A percentile compares a stretch with the other conserved stretches of the same genome.
phyloP scores from a whole-genome alignment of 2,797 vertebrate genomes.

The Myotis planiceps region DNA sequence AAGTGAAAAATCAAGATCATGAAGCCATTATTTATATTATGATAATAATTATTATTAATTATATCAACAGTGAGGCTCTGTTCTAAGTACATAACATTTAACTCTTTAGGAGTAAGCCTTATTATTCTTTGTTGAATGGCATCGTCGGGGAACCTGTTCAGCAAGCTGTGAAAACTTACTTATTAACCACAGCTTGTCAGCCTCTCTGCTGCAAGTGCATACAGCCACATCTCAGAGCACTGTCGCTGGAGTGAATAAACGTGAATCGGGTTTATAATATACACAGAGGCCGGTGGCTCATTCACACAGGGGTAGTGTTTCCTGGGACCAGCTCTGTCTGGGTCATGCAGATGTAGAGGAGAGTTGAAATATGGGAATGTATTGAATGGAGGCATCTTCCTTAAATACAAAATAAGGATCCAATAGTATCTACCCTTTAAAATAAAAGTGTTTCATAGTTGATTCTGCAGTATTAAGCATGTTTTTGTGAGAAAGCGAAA shows the following conservation, averaged over 20 bases:
- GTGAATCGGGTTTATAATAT: not conserved
- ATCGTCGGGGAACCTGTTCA: not conserved
- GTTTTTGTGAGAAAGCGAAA: slow-evolving; percentile 59
- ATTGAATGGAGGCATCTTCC: slow-evolving; percentile 2
- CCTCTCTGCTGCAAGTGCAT: slow-evolving; percentile 27
- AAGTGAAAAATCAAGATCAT: slow-evolving; percentile 32
- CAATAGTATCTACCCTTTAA: slow-evolving; percentile 11
- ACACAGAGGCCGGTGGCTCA: not conserved
- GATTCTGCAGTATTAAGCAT: slow-evolving; percentile 45
- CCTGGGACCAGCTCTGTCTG: slow-evolving; percentile 58
- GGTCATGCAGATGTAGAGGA: slow-evolving; percentile 43
- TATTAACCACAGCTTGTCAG: slow-evolving; percentile 34
- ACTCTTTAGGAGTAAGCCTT: not conserved
- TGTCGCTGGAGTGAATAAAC: slow-evolving; percentile 47
- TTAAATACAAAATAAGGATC: slow-evolving; percentile 56
- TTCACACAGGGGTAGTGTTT: not conserved
- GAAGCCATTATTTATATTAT: slow-evolving; percentile 27
- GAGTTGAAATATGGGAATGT: slow-evolving; percentile 54
- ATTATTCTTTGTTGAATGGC: not conserved
- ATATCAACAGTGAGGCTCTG: not conserved
- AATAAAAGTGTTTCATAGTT: slow-evolving; percentile 8
- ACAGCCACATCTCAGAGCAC: not conserved
- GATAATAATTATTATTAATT: slow-evolving; percentile 37
- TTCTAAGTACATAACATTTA: slow-evolving; percentile 16
- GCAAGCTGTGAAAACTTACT: not conserved